A percentile compares a stretch with the other conserved stretches of the same genome.
Conservation (phyloP, 2,888 invertebrate species). For the Lomographa bimaculata region DNA sequence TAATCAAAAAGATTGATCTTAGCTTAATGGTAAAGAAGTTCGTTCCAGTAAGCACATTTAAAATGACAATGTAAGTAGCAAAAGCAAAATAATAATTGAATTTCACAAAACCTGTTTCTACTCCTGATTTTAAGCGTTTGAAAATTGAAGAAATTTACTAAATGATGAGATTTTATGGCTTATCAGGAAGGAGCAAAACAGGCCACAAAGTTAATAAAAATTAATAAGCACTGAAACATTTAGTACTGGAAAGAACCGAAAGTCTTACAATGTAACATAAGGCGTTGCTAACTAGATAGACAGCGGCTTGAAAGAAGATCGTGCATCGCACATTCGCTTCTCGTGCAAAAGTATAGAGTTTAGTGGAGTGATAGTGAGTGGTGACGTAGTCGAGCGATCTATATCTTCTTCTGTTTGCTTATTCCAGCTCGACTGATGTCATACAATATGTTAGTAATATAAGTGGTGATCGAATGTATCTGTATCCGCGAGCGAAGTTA, state of each 20-base stretch:
- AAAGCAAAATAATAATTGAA: slow-evolving; percentile 30
- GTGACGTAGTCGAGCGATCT: slow-evolving; percentile 76
- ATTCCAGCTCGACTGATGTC: slow-evolving; percentile 27
- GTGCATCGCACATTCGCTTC: slow-evolving; percentile 83
- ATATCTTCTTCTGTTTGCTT: slow-evolving; percentile 63
- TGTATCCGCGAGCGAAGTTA: slow-evolving; percentile 44
- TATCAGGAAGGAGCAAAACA: slow-evolving; percentile 22
- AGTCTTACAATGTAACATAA: slow-evolving; percentile 75
- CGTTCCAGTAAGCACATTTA: slow-evolving; percentile 60
- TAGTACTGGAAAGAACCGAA: slow-evolving; percentile 64
- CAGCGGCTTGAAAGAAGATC: slow-evolving; percentile 82
- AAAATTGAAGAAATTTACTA: slow-evolving; percentile 11
- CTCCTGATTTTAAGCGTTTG: slow-evolving; percentile 15
- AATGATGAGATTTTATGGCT: slow-evolving; percentile 14
- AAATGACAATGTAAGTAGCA: slow-evolving; percentile 27
- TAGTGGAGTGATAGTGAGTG: slow-evolving; percentile 75
- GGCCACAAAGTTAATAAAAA: slow-evolving; percentile 14
- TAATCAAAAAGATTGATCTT: slow-evolving; percentile 67
- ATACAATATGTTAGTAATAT: too few species aligned
- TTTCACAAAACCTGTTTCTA: slow-evolving; percentile 17
- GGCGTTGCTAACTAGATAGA: slow-evolving; percentile 81
- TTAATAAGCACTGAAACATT: slow-evolving; percentile 27
- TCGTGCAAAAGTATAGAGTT: slow-evolving; percentile 79
- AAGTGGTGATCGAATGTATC: slow-evolving; percentile 37
- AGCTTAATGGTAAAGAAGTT: slow-evolving; percentile 66